These are phyloP conservation scores for Lasioglossum calceatum DNA, from an alignment of 2,888 invertebrate species.

Conservation along the genomic window DNA sequence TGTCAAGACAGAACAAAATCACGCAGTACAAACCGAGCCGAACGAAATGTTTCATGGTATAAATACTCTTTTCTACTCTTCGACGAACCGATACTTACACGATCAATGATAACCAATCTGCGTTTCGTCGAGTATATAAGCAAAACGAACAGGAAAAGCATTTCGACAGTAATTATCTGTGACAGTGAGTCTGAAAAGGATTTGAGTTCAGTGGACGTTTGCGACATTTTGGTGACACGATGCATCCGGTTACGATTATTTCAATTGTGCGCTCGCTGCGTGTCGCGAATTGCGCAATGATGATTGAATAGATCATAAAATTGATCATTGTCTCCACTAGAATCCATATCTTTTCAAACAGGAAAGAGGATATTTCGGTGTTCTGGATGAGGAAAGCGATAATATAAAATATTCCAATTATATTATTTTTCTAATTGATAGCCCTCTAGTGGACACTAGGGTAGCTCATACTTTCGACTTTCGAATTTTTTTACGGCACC, in stretches of 20 bases:
- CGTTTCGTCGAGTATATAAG: conserved; percentile 37
- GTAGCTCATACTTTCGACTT: no score
- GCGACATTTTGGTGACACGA: conserved; percentile 27
- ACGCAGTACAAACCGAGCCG: background rate
- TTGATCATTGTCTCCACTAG: conserved; percentile 22
- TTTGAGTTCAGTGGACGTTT: conserved; percentile 43
- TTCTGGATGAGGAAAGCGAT: background rate
- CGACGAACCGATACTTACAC: background rate
- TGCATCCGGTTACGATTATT: conserved; percentile 26
- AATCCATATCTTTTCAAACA: background rate
- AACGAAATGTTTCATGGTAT: conserved; percentile 23
- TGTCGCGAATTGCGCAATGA: conserved; percentile 29
- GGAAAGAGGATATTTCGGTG: conserved; percentile 7
- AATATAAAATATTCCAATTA: no score
- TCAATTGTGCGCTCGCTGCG: conserved; percentile 32
- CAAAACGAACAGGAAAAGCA: conserved; percentile 52
- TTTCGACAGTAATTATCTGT: conserved; percentile 41
- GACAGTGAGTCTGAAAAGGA: conserved; percentile 35
- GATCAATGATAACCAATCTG: conserved; percentile 12
- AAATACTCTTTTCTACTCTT: background rate
- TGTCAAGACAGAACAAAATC: conserved; percentile 10
- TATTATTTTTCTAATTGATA: no score
- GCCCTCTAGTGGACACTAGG: no score
- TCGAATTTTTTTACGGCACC: no score
- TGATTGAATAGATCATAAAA: background rate